A percentile compares a stretch with the other conserved stretches of the same genome.
Conservation (phyloP, 2,797 vertebrate genomes). For the Cyclopterus lumpus region DNA sequence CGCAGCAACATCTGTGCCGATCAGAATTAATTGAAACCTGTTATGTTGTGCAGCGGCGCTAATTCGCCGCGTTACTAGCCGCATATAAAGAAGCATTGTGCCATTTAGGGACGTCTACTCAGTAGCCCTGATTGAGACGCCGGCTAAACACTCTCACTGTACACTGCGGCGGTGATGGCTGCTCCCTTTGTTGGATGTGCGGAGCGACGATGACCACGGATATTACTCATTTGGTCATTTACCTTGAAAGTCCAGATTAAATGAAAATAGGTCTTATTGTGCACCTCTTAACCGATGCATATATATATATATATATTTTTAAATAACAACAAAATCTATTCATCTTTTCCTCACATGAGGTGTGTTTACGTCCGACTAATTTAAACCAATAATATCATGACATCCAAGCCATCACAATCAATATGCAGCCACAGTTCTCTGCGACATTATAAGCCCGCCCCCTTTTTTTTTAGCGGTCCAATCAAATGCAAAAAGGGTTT, state of each 20-base stretch:
- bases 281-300: background rate
- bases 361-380: too few species aligned
- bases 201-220: background rate
- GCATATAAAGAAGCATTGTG: conserved; percentile 80
- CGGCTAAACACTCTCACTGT: conserved; percentile 70
- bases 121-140: conserved; percentile 79
- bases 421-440: background rate
- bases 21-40: conserved; percentile 87
- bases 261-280: background rate
- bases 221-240: background rate
- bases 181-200: conserved; percentile 20
- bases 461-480: background rate
- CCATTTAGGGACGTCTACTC: conserved; percentile 83
- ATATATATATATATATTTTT: too few species aligned
- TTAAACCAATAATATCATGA: too few species aligned
- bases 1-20: conserved; percentile 87
- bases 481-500: background rate
- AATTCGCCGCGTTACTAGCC: conserved; percentile 81
- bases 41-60: conserved; percentile 83
- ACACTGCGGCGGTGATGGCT: conserved; percentile 25
- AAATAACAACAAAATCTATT: background rate
- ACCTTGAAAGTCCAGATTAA: background rate
- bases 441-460: background rate
- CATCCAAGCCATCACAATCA: too few species aligned
- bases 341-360: background rate